Percentiles rank a stretch among this genome's conserved stretches.
phyloP scores from a whole-genome alignment of 2,113 vertebrate genomes.

The Camarhynchus parvulus region DNA sequence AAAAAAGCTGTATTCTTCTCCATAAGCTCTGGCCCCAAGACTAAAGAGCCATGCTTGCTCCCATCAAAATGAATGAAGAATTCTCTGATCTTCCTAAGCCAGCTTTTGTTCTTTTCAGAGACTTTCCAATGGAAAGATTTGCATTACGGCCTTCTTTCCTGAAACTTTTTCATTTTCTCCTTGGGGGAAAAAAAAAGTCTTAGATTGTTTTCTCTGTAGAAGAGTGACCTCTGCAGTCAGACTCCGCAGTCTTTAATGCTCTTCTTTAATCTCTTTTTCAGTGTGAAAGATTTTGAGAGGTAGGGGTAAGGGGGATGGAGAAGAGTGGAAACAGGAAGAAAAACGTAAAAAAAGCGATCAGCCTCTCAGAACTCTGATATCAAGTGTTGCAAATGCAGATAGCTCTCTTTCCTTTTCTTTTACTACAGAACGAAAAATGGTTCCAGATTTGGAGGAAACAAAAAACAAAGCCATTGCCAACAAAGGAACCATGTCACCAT shows the following conservation, averaged over 20 bases:
- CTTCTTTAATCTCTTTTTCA: background rate
- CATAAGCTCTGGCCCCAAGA: background rate
- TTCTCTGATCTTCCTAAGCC: slow-evolving; percentile 24
- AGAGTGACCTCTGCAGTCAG: slow-evolving; percentile 46
- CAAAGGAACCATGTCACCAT: background rate
- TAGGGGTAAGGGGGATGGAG: background rate
- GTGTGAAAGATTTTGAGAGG: background rate
- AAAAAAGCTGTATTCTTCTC: background rate
- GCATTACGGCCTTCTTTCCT: background rate
- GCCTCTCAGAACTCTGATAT: background rate
- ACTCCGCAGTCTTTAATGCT: background rate
- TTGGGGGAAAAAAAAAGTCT: background rate
- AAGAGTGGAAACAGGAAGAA: background rate
- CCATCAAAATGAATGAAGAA: background rate
- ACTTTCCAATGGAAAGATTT: slow-evolving; percentile 35
- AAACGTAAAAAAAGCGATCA: background rate
- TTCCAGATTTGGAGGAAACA: background rate
- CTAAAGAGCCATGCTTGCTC: background rate
- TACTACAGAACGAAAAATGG: background rate
- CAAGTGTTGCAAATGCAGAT: background rate
- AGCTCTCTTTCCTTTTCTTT: background rate
- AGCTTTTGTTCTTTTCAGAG: slow-evolving; percentile 42
- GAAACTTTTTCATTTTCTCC: slow-evolving; percentile 1
- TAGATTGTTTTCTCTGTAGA: background rate
- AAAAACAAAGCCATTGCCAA: background rate